A percentile compares a stretch with the other conserved stretches of the same genome.
These are phyloP conservation scores for Paguma larvata DNA, from an alignment of 2,797 vertebrate genomes.

Conservation along the genomic window DNA sequence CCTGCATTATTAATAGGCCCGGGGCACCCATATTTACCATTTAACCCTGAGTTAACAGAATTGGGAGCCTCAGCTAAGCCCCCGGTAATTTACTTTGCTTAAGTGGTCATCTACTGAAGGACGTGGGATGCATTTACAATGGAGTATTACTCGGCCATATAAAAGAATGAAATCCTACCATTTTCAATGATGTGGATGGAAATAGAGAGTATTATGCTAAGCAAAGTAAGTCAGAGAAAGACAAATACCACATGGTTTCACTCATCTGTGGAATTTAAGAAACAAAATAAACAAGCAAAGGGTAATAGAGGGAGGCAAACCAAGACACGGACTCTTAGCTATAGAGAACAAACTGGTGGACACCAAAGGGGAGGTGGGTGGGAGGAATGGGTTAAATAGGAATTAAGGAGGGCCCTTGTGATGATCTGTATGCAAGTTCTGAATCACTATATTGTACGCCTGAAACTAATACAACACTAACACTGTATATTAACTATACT, in stretches of 20 bases:
- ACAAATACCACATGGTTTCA: not conserved
- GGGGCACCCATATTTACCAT: not conserved
- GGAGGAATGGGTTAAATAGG: not conserved
- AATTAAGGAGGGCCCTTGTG: not conserved
- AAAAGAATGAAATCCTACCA: not conserved
- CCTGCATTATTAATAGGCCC: not conserved
- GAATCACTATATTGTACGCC: not conserved
- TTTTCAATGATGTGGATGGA: not conserved
- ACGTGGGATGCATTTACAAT: not conserved
- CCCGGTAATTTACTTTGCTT: not conserved
- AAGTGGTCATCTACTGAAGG: not conserved
- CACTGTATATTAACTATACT: not conserved
- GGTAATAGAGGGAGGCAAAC: not conserved
- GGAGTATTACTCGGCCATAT: not conserved
- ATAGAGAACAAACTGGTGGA: not conserved
- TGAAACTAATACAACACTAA: not conserved
- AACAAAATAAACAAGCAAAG: not conserved
- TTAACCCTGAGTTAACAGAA: not conserved
- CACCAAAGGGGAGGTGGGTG: too few species aligned
- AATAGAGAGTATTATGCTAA: not conserved
- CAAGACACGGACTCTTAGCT: not conserved
- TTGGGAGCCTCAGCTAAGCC: not conserved
- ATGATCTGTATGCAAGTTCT: not conserved
- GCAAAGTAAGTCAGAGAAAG: not conserved
- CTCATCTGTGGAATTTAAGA: not conserved